Conservation (phyloP, 2,113 vertebrate species). For the Coryphaenoides rupestris region DNA sequence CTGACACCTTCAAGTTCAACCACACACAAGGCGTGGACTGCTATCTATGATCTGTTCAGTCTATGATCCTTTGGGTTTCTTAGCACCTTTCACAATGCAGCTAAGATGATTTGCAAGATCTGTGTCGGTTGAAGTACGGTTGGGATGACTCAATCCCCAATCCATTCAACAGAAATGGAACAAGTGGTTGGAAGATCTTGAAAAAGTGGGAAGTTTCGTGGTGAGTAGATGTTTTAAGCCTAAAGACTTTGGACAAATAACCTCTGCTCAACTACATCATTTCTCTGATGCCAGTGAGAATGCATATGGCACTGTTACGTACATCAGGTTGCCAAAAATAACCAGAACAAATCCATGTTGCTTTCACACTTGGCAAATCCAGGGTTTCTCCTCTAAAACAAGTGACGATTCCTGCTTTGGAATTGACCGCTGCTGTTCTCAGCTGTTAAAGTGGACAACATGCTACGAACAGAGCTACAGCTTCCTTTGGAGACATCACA, state of each 20-base stretch:
- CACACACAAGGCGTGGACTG: constrained; percentile 8
- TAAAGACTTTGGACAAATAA: neutral
- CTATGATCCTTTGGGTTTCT: constrained; percentile 11
- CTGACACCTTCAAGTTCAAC: constrained; percentile 11
- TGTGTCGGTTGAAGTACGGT: constrained; percentile 9
- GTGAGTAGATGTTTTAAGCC: neutral
- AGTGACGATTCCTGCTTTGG: neutral
- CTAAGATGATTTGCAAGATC: constrained; percentile 4
- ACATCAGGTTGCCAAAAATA: constrained; percentile 8
- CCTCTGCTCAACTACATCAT: constrained; percentile 11
- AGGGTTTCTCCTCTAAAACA: constrained; percentile 10
- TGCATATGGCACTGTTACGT: constrained; percentile 13
- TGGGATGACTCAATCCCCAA: constrained; percentile 16
- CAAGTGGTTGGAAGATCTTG: constrained; percentile 8
- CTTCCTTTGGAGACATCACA: neutral
- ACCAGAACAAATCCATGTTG: neutral
- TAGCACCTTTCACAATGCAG: constrained; percentile 3
- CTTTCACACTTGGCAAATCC: constrained; percentile 22
- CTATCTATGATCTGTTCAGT: constrained; percentile 20
- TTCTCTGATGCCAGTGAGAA: constrained; percentile 22
- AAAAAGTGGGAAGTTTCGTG: neutral
- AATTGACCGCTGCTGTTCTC: no score
- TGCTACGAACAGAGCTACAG: constrained; percentile 13
- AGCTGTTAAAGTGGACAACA: constrained; percentile 12
- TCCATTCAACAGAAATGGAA: neutral